Conservation (phyloP, 1,140 invertebrate species). For the Papilio aristodemus region DNA sequence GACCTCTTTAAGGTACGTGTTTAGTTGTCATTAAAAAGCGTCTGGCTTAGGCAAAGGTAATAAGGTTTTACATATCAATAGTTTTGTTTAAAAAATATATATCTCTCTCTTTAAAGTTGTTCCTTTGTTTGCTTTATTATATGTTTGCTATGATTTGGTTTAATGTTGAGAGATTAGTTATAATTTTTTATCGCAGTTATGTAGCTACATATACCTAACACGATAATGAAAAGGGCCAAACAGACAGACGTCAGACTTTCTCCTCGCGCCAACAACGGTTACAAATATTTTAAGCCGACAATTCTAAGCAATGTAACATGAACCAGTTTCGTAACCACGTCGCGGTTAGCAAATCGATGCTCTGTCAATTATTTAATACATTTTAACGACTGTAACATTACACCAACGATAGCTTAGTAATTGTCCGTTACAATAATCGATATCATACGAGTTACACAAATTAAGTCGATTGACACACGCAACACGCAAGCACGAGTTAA, state of each 20-base stretch:
- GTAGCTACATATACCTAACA: no score
- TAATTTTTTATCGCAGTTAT: no score
- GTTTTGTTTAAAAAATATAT: neutral
- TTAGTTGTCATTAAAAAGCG: neutral
- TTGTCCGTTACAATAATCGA: constrained; percentile 28
- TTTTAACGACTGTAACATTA: constrained; percentile 24
- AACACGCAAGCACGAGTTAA: neutral
- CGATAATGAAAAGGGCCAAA: neutral
- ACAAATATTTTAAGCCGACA: neutral
- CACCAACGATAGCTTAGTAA: constrained; percentile 4
- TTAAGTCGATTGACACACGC: constrained; percentile 14
- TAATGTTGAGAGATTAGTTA: neutral
- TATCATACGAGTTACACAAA: neutral
- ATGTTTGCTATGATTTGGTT: neutral
- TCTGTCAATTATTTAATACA: constrained; percentile 26
- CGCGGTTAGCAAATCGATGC: constrained; percentile 25
- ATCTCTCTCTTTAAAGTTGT: no score
- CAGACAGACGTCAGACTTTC: neutral
- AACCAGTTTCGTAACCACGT: constrained; percentile 26
- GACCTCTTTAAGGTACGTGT: neutral
- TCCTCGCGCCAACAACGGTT: neutral
- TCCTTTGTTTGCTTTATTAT: neutral
- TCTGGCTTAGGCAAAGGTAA: neutral
- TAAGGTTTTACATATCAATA: neutral
- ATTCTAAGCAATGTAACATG: constrained; percentile 1